Evolutionary conservation across 2,797 vertebrate genomes (phyloP), one percentile per base, ranked within the genome.

Genomic region (Hippocampus kuda): DNA sequence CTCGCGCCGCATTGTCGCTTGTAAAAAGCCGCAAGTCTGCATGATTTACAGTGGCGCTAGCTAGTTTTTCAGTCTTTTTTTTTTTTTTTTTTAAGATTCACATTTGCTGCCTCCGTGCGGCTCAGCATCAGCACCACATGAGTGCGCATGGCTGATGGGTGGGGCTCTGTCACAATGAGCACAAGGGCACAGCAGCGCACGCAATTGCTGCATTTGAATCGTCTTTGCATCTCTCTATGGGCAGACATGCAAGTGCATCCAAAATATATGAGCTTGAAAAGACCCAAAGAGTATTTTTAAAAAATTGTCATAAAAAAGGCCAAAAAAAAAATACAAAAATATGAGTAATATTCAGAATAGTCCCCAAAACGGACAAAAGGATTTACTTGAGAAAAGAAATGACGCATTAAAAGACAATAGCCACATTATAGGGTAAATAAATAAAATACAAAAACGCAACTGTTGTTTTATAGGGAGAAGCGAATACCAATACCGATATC

Each of bases 141-240:
- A 74, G 71, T 82, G 78, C 81, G 80, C 83, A 70, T 20, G 48
- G n/a, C 71, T 80, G 79, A 82, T 81, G 85, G 86, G 84, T 75
- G 83, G 78, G 80, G 79, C 83, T 79, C 71, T 73, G 71, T 82
- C 78, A 82, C 83, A 82, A 68, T 68, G 73, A 83, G 78, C 76
- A 72, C 81, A 80, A 48, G 63, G 59, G 78, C 65, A 70, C 69
- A 68, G 69, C 65, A 16, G 34, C 68, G 75, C 67, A 67, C 71
- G 24, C 62, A 63, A 63, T 20, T 13, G 22, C 22, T 62, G 60
- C 34, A 62, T 20, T 62, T 62, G 22, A 41, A 44, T 44, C 54
- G 59, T 74, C 8, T 79, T 66, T 70, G 71, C 83, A 70, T 81
- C 72, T 75, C 49, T 27, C 61, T 48, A 15, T 46, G 13, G 15